Conservation (phyloP, 2,888 invertebrate species). For the Mellilla xanthometata region DNA sequence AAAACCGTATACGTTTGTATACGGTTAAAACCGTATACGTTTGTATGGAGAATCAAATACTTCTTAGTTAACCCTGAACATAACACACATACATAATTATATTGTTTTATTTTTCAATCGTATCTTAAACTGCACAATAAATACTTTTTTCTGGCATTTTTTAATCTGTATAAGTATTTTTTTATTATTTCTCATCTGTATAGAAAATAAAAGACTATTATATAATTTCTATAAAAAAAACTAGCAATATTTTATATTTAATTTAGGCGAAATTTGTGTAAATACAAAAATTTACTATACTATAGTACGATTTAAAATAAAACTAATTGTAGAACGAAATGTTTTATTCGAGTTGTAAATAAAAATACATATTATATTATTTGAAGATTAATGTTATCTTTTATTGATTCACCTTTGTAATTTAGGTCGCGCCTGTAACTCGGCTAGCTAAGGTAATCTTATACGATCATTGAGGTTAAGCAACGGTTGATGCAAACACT, state of each 20-base stretch:
- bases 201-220: conserved; percentile 21
- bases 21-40: too few species aligned
- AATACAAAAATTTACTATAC: conserved; percentile 38
- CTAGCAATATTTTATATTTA: conserved; percentile 39
- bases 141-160: too few species aligned
- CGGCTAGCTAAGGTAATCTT: too few species aligned
- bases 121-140: too few species aligned
- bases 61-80: too few species aligned
- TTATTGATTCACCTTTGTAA: neutral
- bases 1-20: too few species aligned
- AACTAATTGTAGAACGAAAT: conserved; percentile 54
- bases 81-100: too few species aligned
- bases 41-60: too few species aligned
- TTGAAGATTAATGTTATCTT: conserved; percentile 56
- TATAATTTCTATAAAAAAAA: conserved; percentile 24
- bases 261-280: conserved; percentile 48
- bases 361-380: conserved; percentile 74
- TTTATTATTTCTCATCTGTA: conserved; percentile 1
- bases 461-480: too few species aligned
- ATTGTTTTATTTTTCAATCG: too few species aligned
- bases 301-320: conserved; percentile 24
- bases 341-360: conserved; percentile 76
- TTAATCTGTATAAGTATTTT: neutral
- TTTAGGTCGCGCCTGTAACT: too few species aligned
- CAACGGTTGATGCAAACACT: too few species aligned